phyloP scores from a whole-genome alignment of 2,113 vertebrate species.

The Semnornis frantzii region DNA sequence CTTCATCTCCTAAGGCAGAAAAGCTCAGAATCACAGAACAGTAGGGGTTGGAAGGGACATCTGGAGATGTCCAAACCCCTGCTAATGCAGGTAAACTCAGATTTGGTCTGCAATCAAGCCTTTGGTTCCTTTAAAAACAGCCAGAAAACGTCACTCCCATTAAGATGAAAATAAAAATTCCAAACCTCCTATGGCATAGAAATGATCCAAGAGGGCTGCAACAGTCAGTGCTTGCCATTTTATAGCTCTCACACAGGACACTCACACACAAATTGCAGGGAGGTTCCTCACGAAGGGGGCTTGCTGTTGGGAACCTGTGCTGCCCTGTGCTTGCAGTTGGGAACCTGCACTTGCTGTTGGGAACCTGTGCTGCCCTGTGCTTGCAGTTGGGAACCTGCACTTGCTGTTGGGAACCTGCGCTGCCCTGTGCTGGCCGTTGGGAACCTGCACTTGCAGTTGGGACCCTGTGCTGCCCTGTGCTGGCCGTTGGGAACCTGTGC shows the following conservation, averaged over 20 bases:
- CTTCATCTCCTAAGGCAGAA: neutral
- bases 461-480: no score
- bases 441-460: no score
- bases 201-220: neutral
- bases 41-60: no score
- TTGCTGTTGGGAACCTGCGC: no score
- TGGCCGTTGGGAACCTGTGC: no score
- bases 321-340: neutral
- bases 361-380: accelerated
- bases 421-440: no score
- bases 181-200: neutral
- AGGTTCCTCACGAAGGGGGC: neutral
- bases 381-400: neutral
- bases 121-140: neutral
- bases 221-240: no score
- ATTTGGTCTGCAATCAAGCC: neutral
- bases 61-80: no score
- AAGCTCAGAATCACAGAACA: neutral
- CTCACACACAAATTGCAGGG: neutral
- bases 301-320: neutral
- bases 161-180: neutral
- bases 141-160: neutral
- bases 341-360: neutral
- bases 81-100: neutral
- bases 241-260: neutral